Conservation (phyloP, 1,140 invertebrate genomes). For the Meteorus sp. region DNA sequence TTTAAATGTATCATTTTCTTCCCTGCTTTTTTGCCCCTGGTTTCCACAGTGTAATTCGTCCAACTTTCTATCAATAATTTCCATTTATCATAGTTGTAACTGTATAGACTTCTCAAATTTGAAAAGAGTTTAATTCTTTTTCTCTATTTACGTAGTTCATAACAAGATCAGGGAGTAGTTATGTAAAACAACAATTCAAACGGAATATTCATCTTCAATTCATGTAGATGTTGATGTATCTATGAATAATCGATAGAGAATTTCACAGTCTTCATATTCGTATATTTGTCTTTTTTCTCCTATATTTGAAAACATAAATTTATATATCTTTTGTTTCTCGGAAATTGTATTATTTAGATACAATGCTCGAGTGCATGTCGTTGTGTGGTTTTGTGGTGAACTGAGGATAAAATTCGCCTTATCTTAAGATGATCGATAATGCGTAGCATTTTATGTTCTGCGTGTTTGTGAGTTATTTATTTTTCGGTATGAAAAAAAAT, state of each 20-base stretch:
- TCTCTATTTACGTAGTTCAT: conserved; percentile 33
- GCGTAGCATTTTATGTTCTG: no score
- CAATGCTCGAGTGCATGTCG: no score
- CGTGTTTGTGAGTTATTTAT: no score
- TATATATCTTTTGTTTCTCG: conserved; percentile 23
- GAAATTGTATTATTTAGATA: conserved; percentile 13
- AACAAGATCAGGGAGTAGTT: conserved; percentile 34
- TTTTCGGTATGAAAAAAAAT: no score
- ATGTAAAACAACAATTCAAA: conserved; percentile 8
- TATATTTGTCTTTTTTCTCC: conserved; percentile 3
- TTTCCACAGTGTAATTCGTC: no score
- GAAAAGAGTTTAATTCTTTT: no score
- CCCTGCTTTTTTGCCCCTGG: conserved; percentile 39
- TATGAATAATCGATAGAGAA: neutral
- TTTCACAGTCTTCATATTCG: no score
- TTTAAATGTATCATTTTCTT: conserved; percentile 37
- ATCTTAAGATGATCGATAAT: no score
- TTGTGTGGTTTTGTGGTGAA: no score
- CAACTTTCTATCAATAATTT: conserved; percentile 38
- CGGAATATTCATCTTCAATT: conserved; percentile 28
- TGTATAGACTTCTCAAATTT: conserved; percentile 37
- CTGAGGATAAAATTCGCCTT: no score
- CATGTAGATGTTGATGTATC: no score
- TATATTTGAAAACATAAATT: neutral
- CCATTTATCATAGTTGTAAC: conserved; percentile 31